These are phyloP conservation scores for Adineta ricciae DNA, from an alignment of 2,888 invertebrate species.

Conservation along the genomic window DNA sequence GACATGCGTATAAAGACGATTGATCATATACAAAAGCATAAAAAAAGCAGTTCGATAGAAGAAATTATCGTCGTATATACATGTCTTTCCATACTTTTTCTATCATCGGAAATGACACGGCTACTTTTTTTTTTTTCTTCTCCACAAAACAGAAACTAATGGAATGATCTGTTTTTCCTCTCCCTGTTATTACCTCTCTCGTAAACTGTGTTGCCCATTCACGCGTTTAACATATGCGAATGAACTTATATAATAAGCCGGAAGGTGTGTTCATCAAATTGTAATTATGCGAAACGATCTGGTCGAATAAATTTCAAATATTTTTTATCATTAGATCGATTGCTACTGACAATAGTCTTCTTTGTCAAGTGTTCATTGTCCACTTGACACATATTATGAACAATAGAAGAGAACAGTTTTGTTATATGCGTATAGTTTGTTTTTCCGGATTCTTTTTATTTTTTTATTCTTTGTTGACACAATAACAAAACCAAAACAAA, in stretches of 20 bases:
- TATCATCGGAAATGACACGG: not conserved
- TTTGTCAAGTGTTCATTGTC: not conserved
- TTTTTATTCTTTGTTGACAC: not conserved
- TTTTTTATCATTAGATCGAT: not conserved
- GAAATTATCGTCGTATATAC: not conserved
- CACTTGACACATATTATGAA: not conserved
- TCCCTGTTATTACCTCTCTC: not conserved
- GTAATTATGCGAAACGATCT: not conserved
- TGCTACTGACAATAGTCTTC: not conserved
- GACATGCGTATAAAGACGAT: not conserved
- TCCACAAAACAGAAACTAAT: not conserved
- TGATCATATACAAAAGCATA: not conserved
- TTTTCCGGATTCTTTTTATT: not conserved
- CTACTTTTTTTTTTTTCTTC: not conserved
- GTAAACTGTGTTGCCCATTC: not conserved
- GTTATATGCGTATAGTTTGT: not conserved
- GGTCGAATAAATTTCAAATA: not conserved
- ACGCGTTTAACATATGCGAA: not conserved
- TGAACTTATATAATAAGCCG: not conserved
- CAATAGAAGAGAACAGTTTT: not conserved
- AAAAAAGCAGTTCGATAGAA: not conserved
- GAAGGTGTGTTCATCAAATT: not conserved
- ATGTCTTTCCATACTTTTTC: not conserved
- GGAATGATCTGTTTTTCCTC: not conserved
- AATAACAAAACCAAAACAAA: constrained; percentile 2